Percentiles rank a stretch among this genome's conserved stretches.
Evolutionary conservation across 2,888 invertebrate genomes (phyloP).

Genomic region (Amaurobius ferox): DNA sequence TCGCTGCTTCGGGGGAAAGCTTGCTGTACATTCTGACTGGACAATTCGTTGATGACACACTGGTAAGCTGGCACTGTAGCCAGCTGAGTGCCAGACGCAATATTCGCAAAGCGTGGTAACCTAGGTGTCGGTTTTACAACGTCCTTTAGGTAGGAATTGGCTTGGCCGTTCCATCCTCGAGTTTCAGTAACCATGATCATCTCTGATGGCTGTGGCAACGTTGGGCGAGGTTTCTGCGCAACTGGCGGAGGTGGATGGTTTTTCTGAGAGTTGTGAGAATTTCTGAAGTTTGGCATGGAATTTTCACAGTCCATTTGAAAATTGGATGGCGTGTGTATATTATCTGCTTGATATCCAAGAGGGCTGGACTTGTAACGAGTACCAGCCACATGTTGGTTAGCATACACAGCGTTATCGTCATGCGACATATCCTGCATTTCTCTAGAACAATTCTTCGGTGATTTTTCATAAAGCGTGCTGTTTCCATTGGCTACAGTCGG

Average conservation of each 20-base stretch:
- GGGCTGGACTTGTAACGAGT: slow-evolving; percentile 21
- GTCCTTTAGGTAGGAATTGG: slow-evolving; percentile 35
- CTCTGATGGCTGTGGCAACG: slow-evolving; percentile 48
- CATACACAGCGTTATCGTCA: slow-evolving; percentile 21
- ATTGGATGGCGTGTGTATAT: not conserved
- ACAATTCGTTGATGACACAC: slow-evolving; percentile 48
- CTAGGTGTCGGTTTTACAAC: slow-evolving; percentile 54
- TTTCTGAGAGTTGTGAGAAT: not conserved
- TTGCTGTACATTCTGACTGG: slow-evolving; percentile 34
- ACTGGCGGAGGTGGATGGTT: slow-evolving; percentile 42
- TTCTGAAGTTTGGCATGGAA: not conserved
- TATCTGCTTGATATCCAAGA: not conserved
- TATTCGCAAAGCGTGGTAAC: slow-evolving; percentile 27
- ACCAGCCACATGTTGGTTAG: slow-evolving; percentile 37
- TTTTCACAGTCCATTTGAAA: not conserved
- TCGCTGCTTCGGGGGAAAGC: slow-evolving; percentile 25
- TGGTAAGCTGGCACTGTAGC: slow-evolving; percentile 48
- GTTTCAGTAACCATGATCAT: slow-evolving; percentile 55
- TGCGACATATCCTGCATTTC: slow-evolving; percentile 22
- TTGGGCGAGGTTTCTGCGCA: slow-evolving; percentile 43
- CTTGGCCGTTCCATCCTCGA: slow-evolving; percentile 44
- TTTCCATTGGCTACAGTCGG: slow-evolving; percentile 13
- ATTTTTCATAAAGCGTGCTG: slow-evolving; percentile 34
- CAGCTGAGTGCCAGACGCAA: slow-evolving; percentile 42
- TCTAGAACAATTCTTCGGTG: slow-evolving; percentile 12